Percentiles rank a stretch among this genome's conserved stretches.
These are phyloP conservation scores for Haliclystus octoradiatus DNA, from an alignment of 30 jellyfish, hydroid and myxozoan genomes.

Conservation along the genomic window DNA sequence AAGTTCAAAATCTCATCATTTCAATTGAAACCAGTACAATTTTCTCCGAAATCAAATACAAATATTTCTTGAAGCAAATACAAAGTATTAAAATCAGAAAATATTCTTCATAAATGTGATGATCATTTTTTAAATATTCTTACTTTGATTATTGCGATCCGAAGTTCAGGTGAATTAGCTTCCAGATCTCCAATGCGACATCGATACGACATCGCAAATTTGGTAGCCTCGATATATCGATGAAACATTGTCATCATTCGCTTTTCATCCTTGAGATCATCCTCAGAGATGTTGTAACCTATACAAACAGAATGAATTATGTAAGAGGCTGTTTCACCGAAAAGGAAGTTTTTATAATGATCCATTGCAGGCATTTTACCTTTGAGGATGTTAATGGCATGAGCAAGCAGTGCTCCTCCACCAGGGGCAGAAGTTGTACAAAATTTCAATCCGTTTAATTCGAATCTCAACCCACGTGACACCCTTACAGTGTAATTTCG, in stretches of 20 bases:
- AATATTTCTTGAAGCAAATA: too few species aligned
- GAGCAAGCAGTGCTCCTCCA: constrained; percentile 44
- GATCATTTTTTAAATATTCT: too few species aligned
- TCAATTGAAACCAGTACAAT: too few species aligned
- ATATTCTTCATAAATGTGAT: too few species aligned
- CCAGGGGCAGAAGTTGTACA: constrained; percentile 40
- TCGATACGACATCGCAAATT: constrained; percentile 64
- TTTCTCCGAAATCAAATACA: too few species aligned
- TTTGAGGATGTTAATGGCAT: constrained; percentile 27
- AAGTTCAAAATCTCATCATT: too few species aligned
- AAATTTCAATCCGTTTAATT: constrained; percentile 12
- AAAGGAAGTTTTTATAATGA: not conserved
- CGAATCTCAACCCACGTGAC: constrained; percentile 6
- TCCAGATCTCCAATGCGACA: constrained; percentile 62
- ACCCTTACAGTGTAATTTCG: constrained; percentile 27
- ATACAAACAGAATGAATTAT: not conserved
- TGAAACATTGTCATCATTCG: constrained; percentile 34
- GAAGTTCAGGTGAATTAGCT: too few species aligned
- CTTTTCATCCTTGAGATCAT: constrained; percentile 16
- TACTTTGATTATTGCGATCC: too few species aligned
- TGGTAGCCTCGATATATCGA: constrained; percentile 46
- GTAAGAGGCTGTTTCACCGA: too few species aligned
- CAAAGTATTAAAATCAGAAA: too few species aligned
- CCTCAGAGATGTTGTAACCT: constrained; percentile 49
- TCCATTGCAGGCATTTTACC: constrained; percentile 13